Evolutionary conservation across 2,797 vertebrate species (phyloP).

Genomic region (Gadopsis bispinosus): DNA sequence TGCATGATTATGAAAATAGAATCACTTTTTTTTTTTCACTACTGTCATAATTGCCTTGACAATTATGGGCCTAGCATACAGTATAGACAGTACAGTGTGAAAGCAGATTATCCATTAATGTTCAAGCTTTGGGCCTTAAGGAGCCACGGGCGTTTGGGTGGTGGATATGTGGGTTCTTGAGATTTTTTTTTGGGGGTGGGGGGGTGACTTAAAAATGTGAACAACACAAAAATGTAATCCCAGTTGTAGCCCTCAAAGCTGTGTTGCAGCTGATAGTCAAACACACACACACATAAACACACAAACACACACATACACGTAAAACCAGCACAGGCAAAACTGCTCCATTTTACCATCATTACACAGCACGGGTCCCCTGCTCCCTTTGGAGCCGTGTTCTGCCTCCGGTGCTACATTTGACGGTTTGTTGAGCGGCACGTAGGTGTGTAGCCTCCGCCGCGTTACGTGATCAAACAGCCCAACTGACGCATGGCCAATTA

Average conservation of each 20-base stretch:
- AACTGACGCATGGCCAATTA: slow-evolving; percentile 85
- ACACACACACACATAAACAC: slow-evolving; percentile 56
- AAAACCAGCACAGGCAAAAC: slow-evolving; percentile 79
- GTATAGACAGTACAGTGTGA: slow-evolving; percentile 75
- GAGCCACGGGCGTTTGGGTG: slow-evolving; percentile 68
- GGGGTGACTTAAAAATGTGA: slow-evolving; percentile 62
- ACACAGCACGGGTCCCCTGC: slow-evolving; percentile 83
- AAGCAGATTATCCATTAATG: slow-evolving; percentile 77
- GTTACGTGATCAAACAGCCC: slow-evolving; percentile 83
- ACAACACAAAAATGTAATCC: slow-evolving; percentile 79
- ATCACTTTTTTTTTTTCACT: slow-evolving; percentile 49
- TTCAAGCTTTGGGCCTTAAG: slow-evolving; percentile 64
- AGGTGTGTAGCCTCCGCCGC: slow-evolving; percentile 82
- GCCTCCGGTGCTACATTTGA: slow-evolving; percentile 86
- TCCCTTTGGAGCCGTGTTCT: slow-evolving; percentile 84
- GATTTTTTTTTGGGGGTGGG: slow-evolving; percentile 41
- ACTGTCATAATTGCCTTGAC: slow-evolving; percentile 77
- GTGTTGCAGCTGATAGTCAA: slow-evolving; percentile 75
- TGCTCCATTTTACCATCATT: slow-evolving; percentile 83
- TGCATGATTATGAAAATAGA: slow-evolving; percentile 77
- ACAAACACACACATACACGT: slow-evolving; percentile 43
- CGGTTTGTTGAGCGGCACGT: slow-evolving; percentile 85
- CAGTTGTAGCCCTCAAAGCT: slow-evolving; percentile 79
- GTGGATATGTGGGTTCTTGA: slow-evolving; percentile 59
- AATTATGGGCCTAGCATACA: slow-evolving; percentile 73